Conservation (phyloP, 2,113 vertebrate genomes). For the Amazona vittata region DNA sequence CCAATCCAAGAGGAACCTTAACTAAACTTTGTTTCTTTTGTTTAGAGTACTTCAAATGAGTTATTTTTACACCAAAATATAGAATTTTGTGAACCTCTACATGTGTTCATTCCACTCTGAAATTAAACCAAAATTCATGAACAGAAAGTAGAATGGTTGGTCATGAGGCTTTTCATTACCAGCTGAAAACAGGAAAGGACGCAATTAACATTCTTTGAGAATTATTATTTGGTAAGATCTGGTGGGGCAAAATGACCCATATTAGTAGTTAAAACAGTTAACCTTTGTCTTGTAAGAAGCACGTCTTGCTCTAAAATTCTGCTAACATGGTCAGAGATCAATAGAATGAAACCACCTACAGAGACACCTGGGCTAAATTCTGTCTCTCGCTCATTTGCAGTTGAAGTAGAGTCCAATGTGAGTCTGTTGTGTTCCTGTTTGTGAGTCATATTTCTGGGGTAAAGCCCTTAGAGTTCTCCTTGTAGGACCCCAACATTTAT, state of each 20-base stretch:
- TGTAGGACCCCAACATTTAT: not conserved
- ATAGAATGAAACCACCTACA: not conserved
- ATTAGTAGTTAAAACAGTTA: not conserved
- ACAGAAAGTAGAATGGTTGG: not conserved
- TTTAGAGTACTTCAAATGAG: not conserved
- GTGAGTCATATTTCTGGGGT: not conserved
- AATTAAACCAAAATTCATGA: not conserved
- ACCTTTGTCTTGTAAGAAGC: not conserved
- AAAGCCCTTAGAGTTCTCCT: not conserved
- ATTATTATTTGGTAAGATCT: not conserved
- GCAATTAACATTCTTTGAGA: not conserved
- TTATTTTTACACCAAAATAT: not conserved
- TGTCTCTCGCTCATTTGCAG: not conserved
- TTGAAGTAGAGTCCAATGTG: not conserved
- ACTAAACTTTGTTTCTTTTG: constrained; percentile 45
- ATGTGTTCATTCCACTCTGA: not conserved
- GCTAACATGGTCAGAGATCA: not conserved
- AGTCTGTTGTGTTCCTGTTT: not conserved
- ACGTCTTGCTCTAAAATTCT: not conserved
- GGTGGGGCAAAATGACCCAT: not conserved
- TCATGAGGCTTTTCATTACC: not conserved
- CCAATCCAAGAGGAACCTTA: not conserved
- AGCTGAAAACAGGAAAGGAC: not conserved
- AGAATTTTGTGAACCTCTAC: not conserved
- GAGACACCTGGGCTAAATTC: not conserved